Evolutionary conservation across 2,888 invertebrate species (phyloP).

Genomic region (Hypercompe scribonia): DNA sequence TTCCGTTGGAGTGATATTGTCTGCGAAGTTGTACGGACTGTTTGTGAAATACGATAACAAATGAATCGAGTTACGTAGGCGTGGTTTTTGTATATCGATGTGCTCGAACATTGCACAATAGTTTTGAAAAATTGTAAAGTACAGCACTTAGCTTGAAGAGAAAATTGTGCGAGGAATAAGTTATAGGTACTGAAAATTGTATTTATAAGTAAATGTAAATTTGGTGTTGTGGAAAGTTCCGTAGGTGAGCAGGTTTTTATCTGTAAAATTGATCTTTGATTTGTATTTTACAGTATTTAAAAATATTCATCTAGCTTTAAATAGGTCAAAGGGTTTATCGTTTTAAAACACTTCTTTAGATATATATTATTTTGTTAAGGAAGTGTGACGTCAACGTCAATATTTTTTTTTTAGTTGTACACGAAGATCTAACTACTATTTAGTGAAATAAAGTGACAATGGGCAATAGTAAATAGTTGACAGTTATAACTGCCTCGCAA

Average conservation of each 20-base stretch:
- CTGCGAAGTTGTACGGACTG: constrained; percentile 32
- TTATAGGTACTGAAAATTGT: no score
- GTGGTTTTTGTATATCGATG: neutral
- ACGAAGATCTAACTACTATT: neutral
- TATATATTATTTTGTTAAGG: neutral
- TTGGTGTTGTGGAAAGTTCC: neutral
- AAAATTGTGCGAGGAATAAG: neutral
- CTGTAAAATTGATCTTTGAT: neutral
- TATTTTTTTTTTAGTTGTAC: no score
- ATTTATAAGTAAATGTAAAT: neutral
- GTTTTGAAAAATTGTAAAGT: neutral
- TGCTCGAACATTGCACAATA: neutral
- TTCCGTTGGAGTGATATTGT: constrained; percentile 29
- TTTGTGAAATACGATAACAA: constrained; percentile 12
- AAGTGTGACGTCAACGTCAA: no score
- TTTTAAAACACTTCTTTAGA: neutral
- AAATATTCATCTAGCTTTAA: neutral
- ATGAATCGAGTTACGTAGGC: constrained; percentile 7
- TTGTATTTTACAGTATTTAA: neutral
- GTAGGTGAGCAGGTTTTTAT: neutral
- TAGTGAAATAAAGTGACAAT: neutral
- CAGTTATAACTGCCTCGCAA: no score
- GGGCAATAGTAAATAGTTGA: neutral
- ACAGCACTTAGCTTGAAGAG: neutral
- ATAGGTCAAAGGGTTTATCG: neutral